Conservation (phyloP, 1,140 invertebrate genomes). For the Pemphigus obesinymphae region DNA sequence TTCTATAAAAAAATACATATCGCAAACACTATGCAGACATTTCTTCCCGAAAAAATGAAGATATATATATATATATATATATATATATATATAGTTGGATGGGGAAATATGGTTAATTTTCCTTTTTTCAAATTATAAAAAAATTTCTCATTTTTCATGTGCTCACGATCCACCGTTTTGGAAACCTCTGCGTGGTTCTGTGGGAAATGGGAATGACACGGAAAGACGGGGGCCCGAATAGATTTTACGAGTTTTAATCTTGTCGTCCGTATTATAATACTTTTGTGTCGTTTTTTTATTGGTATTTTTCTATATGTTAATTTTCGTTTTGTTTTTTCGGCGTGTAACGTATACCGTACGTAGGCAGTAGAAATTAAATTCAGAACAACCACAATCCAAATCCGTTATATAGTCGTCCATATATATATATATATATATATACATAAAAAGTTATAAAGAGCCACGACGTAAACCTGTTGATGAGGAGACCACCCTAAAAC, state of each 20-base stretch:
- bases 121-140: too few species aligned
- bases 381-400: too few species aligned
- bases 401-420: not conserved
- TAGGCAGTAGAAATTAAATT: not conserved
- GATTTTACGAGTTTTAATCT: constrained; percentile 1
- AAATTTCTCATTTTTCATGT: too few species aligned
- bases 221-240: too few species aligned
- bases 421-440: not conserved
- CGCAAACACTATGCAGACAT: too few species aligned
- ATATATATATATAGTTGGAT: too few species aligned
- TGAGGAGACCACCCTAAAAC: constrained; percentile 18
- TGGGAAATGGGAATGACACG: not conserved
- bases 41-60: too few species aligned
- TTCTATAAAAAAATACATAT: too few species aligned
- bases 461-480: constrained; percentile 18
- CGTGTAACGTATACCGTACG: not conserved
- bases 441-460: not conserved
- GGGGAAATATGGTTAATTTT: too few species aligned
- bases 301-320: not conserved
- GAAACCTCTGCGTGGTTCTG: too few species aligned
- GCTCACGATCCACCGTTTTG: too few species aligned
- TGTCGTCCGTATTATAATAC: not conserved
- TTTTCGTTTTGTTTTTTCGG: not conserved
- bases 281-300: not conserved
- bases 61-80: too few species aligned